Percentiles rank a stretch among this genome's conserved stretches.
phyloP scores from a whole-genome alignment of 2,113 vertebrate species.

The Bothrops jararaca region DNA sequence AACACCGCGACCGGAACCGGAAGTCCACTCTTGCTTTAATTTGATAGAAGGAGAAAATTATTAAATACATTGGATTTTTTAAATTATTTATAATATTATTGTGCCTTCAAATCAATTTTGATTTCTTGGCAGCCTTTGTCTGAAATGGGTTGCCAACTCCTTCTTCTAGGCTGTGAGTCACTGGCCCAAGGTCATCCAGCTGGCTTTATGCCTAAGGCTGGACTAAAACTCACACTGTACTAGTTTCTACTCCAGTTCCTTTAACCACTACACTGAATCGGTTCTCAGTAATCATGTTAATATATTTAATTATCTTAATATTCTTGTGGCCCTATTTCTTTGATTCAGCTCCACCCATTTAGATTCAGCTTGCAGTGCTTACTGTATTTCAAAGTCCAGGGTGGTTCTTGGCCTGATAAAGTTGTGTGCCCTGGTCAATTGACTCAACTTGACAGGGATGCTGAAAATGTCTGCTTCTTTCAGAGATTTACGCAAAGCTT shows the following conservation, averaged over 20 bases:
- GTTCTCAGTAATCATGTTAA: neutral
- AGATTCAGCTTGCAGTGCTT: neutral
- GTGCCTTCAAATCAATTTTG: neutral
- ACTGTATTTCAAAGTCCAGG: neutral
- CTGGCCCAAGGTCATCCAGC: neutral
- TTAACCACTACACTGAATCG: neutral
- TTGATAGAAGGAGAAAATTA: neutral
- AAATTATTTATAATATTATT: neutral
- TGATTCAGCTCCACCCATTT: neutral
- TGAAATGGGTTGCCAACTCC: neutral
- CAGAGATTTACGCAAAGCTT: neutral
- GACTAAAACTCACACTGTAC: neutral
- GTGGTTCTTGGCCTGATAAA: neutral
- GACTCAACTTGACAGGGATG: neutral
- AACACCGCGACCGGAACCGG: no score
- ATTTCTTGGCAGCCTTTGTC: neutral
- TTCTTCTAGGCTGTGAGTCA: neutral
- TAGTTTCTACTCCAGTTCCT: neutral
- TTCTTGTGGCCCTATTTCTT: neutral
- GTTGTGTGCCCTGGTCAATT: neutral
- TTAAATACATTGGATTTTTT: neutral
- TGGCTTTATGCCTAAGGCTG: neutral
- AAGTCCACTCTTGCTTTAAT: neutral
- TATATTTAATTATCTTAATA: neutral
- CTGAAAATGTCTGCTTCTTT: neutral